These are phyloP conservation scores for Acleris emargana DNA, from an alignment of 2,888 invertebrate genomes.

Conservation along the genomic window DNA sequence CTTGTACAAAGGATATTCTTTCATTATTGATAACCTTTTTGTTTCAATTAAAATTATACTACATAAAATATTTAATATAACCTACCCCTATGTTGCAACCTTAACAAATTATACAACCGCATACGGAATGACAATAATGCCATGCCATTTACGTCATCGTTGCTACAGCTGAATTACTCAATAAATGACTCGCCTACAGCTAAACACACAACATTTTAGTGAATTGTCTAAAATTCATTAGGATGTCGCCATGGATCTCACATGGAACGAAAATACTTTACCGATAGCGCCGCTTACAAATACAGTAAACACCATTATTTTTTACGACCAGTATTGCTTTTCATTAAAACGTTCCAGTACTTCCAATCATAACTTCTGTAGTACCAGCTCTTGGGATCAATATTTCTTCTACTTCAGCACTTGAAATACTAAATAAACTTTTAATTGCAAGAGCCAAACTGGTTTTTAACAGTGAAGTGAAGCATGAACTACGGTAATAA, in stretches of 20 bases:
- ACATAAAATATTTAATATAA: not conserved
- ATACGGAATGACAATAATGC: not conserved
- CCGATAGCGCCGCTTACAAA: constrained; percentile 37
- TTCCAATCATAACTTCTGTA: constrained; percentile 11
- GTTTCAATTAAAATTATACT: too few species aligned
- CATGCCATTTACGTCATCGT: constrained; percentile 3
- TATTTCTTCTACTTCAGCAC: not conserved
- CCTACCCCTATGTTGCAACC: too few species aligned
- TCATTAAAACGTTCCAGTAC: not conserved
- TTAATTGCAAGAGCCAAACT: constrained; percentile 12
- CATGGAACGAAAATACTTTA: constrained; percentile 37
- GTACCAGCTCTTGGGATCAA: not conserved
- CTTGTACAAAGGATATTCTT: too few species aligned
- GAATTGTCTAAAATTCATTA: constrained; percentile 31
- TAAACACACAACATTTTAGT: constrained; percentile 18
- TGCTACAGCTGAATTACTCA: constrained; percentile 11
- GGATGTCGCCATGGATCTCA: constrained; percentile 37
- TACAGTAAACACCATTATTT: constrained; percentile 29
- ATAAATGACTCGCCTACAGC: constrained; percentile 8
- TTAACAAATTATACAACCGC: not conserved
- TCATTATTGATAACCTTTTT: too few species aligned
- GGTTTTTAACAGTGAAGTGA: constrained; percentile 25
- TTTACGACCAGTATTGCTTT: constrained; percentile 21
- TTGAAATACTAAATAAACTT: not conserved
- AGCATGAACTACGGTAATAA: constrained; percentile 19